Evolutionary conservation across 2,113 vertebrate species (phyloP), one percentile per base, ranked within the genome.

Genomic region (Sinocyclocheilus rhinocerous): DNA sequence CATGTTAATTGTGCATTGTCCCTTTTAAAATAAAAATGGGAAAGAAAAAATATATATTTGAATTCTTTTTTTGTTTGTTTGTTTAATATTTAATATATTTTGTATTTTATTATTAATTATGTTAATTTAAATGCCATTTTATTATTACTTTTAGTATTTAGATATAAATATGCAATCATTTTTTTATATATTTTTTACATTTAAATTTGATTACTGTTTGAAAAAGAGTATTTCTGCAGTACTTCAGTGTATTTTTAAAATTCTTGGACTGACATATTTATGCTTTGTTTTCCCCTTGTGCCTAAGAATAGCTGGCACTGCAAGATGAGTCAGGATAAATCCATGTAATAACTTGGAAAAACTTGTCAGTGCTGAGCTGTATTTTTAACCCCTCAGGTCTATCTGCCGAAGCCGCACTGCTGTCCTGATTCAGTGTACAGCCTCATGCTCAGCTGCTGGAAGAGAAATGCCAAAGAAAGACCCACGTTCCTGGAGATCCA

Each of bases 391-490:
- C 83, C 24, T 42, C 90, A 99, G 98, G 96, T 94, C 2, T 98
- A 98, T 90, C 95, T 99, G 83, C 96, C 96, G 0, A 96, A 96
- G 93, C 97, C 98, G n/a, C 69, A 89, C 4, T 94, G 96, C 57
- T 99, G 98, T 88, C 96, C 97, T 0, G 96, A 98, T 22, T 89
- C 91, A 57, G 91, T 98, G 88, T 98, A 98, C 93, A 96, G 94
- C 89, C 94, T 99, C 89, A 99, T 99, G 98, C 95, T 97, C 84
- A 97, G 96, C 92, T 99, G 98, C 93, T 99, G 98, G 98, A 95
- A 93, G 92, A 96, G 98, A 89, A 98, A 98, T n/a, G 96, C 97
- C 86, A 98, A 97, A 91, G 95, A 97, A 42, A 95, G 98, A 12
- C 97, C 97, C 6, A 96, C 95, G n/a, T 99, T 99, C 92, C 96